Evolutionary conservation across 2,113 vertebrate species (phyloP).

Genomic region (Melierax canorus): DNA sequence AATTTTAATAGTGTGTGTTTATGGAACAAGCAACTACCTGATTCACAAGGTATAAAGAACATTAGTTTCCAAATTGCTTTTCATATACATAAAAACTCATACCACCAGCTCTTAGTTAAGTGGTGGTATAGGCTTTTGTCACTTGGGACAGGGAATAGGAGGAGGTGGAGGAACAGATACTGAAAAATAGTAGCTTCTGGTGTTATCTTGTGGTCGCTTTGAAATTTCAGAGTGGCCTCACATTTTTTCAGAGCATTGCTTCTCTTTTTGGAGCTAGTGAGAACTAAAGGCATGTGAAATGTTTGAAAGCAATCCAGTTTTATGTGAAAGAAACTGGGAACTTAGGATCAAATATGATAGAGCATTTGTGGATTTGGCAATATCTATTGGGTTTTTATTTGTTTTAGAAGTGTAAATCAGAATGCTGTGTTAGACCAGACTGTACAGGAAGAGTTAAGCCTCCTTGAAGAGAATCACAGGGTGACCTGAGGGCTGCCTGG

Average conservation of each 20-base stretch:
- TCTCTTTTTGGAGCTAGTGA: not conserved
- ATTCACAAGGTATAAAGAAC: not conserved
- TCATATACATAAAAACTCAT: not conserved
- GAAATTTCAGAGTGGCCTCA: not conserved
- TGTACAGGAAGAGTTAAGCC: not conserved
- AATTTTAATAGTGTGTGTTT: not conserved
- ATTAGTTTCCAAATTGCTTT: not conserved
- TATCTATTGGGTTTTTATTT: not conserved
- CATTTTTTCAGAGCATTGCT: not conserved
- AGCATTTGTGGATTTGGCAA: not conserved
- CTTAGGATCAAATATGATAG: not conserved
- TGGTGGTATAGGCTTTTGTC: not conserved
- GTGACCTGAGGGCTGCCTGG: not conserved
- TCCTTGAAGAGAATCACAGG: not conserved
- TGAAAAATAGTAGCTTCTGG: not conserved
- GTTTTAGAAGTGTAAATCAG: not conserved
- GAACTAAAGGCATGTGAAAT: not conserved
- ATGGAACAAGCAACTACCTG: not conserved
- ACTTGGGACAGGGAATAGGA: not conserved
- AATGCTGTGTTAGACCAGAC: not conserved
- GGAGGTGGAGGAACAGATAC: not conserved
- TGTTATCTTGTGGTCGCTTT: not conserved
- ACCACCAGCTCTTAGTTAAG: not conserved
- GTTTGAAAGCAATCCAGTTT: not conserved
- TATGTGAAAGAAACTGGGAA: not conserved